phyloP scores from a whole-genome alignment of 2,113 vertebrate genomes.

The Anarhynchus alexandrinus region DNA sequence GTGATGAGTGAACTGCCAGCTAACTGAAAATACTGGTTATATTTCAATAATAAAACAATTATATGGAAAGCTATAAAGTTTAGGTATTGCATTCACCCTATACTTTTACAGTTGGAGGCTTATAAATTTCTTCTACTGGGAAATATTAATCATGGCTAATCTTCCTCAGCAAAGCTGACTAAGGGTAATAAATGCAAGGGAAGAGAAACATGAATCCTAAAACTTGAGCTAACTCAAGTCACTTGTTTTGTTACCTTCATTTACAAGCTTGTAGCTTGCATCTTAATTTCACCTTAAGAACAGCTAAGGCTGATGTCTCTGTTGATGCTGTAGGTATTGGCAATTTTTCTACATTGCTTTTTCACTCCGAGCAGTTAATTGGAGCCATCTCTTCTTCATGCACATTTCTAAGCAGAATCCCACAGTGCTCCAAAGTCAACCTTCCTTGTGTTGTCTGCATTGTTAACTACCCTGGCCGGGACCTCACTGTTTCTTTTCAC shows the following conservation, averaged over 20 bases:
- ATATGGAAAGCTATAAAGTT: not conserved
- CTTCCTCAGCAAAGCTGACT: not conserved
- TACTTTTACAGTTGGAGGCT: not conserved
- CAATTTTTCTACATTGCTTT: not conserved
- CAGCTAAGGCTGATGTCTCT: not conserved
- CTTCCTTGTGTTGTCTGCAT: not conserved
- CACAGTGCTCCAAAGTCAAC: not conserved
- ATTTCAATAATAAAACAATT: slow-evolving; percentile 27
- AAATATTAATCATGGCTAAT: slow-evolving; percentile 6
- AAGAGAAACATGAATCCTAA: not conserved
- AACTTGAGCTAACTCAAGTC: not conserved
- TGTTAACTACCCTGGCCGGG: not conserved
- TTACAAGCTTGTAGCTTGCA: not conserved
- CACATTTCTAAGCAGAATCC: not conserved
- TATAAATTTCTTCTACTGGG: slow-evolving; percentile 1
- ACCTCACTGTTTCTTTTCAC: not conserved
- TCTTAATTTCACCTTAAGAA: not conserved
- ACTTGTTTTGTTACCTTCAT: not conserved
- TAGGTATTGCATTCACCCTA: not conserved
- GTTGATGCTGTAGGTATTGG: not conserved
- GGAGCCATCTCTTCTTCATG: not conserved
- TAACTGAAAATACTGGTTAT: not conserved
- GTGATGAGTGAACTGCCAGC: not conserved
- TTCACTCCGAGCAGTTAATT: not conserved
- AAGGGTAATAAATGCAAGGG: not conserved